Conservation (phyloP, 1,140 invertebrate genomes). For the Bombus sibiricus region DNA sequence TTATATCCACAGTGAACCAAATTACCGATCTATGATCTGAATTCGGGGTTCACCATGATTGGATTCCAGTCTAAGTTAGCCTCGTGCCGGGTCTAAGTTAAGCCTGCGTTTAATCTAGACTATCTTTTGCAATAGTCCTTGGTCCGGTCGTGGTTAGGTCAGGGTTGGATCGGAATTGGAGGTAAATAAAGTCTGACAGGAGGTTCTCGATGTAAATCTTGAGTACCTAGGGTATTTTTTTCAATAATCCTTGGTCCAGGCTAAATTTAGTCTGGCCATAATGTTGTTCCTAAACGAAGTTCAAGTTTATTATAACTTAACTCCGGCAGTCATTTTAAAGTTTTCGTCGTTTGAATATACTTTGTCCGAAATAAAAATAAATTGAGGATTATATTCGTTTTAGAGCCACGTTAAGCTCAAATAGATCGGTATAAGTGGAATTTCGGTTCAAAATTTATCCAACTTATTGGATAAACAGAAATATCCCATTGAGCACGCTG, state of each 20-base stretch:
- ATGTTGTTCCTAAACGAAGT: background rate
- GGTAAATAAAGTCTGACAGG: constrained; percentile 36
- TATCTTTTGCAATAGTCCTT: constrained; percentile 36
- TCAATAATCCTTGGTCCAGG: constrained; percentile 2
- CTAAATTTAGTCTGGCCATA: background rate
- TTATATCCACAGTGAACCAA: background rate
- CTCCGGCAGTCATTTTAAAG: background rate
- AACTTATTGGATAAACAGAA: background rate
- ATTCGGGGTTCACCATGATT: background rate
- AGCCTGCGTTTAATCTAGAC: background rate
- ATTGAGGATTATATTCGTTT: background rate
- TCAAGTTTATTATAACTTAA: constrained; percentile 40
- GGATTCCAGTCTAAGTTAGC: background rate
- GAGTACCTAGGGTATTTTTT: constrained; percentile 21
- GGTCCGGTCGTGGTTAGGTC: constrained; percentile 38
- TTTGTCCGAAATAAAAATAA: background rate
- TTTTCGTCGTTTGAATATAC: too few species aligned
- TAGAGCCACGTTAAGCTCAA: background rate
- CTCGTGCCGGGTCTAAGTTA: background rate
- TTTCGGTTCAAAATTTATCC: background rate
- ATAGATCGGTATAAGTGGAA: background rate
- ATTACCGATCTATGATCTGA: too few species aligned
- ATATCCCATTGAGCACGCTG: background rate
- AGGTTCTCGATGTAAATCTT: constrained; percentile 6
- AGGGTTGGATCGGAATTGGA: constrained; percentile 23